These are phyloP conservation scores for Microtus montanus DNA, from an alignment of 2,113 vertebrate species.

Conservation along the genomic window DNA sequence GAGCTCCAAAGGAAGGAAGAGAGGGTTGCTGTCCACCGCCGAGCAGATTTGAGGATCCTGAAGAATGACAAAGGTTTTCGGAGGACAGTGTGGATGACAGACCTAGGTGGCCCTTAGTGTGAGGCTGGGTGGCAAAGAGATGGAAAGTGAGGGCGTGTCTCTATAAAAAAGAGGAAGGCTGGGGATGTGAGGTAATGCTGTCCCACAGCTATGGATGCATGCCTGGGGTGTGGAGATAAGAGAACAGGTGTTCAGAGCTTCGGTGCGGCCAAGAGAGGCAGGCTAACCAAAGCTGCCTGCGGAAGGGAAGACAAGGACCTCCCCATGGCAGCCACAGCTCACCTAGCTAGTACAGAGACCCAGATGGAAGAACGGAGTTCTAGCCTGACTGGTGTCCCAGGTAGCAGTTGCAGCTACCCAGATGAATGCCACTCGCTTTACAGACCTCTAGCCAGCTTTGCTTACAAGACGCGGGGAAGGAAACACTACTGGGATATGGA, in stretches of 20 bases:
- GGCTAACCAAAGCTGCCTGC: not conserved
- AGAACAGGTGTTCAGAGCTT: not conserved
- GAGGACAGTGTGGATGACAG: not conserved
- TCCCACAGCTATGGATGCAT: no score
- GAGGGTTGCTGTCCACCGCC: not conserved
- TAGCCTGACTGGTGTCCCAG: not conserved
- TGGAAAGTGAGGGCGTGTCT: not conserved
- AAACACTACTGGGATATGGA: not conserved
- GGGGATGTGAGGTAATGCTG: not conserved
- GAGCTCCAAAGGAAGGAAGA: not conserved
- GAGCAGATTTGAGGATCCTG: not conserved
- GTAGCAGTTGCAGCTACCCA: not conserved
- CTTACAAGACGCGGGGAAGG: not conserved
- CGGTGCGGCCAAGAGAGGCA: no score
- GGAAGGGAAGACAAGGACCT: not conserved
- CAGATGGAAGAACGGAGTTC: not conserved
- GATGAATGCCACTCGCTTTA: not conserved
- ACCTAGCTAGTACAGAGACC: no score
- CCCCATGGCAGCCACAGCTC: not conserved
- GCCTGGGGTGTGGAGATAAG: rapidly evolving
- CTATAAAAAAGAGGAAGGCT: not conserved
- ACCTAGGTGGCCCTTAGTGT: rapidly evolving
- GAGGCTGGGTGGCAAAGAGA: no score
- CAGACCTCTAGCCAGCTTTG: not conserved
- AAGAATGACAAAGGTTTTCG: not conserved